Evolutionary conservation across 2,888 invertebrate genomes (phyloP).

Genomic region (Harpalus rubripes): DNA sequence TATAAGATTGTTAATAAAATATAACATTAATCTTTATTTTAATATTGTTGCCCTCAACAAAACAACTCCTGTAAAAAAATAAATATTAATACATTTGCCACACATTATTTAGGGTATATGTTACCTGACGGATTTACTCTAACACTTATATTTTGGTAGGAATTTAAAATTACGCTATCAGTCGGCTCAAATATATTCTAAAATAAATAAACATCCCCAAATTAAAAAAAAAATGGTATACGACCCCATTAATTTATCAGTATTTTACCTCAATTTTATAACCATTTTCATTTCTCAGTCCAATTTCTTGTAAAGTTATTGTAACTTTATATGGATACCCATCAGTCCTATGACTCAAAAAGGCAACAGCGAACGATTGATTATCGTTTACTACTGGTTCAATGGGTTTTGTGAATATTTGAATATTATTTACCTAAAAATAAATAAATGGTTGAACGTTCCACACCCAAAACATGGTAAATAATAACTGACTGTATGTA

Average conservation of each 20-base stretch:
- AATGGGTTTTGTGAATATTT: constrained; percentile 81
- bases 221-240: too few relatives aligned
- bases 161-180: not conserved
- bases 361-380: constrained; percentile 80
- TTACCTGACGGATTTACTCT: constrained; percentile 69
- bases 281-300: constrained; percentile 73
- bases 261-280: constrained; percentile 74
- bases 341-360: constrained; percentile 79
- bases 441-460: not conserved
- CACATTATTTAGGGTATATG: constrained; percentile 33
- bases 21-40: not conserved
- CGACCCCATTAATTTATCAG: not conserved
- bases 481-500: constrained; percentile 39
- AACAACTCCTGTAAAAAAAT: constrained; percentile 41
- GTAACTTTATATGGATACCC: constrained; percentile 77
- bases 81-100: constrained; percentile 4
- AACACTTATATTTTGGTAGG: constrained; percentile 38
- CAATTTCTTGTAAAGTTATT: constrained; percentile 73
- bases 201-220: not conserved
- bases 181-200: not conserved
- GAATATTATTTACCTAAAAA: constrained; percentile 75
- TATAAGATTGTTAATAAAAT: constrained; percentile 13
- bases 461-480: constrained; percentile 59
- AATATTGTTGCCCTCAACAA: constrained; percentile 20
- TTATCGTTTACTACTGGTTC: constrained; percentile 77